These are phyloP conservation scores for Oreochromis niloticus DNA, from an alignment of 2,113 vertebrate genomes.

Conservation along the genomic window DNA sequence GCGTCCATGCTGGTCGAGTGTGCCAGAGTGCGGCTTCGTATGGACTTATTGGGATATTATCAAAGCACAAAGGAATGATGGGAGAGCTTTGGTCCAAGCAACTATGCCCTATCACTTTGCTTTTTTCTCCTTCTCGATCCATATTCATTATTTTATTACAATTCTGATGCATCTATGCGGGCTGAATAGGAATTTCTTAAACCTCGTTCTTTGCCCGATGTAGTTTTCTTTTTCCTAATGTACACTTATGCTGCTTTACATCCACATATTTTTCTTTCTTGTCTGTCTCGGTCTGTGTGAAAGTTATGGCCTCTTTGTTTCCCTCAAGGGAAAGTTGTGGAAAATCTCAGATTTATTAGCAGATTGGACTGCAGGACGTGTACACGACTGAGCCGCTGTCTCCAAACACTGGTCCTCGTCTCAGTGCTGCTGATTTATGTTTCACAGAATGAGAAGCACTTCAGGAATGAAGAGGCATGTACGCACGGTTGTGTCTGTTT, in stretches of 20 bases:
- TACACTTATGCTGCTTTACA: not conserved
- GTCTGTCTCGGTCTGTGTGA: not conserved
- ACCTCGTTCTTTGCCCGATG: not conserved
- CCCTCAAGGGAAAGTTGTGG: conserved; percentile 5
- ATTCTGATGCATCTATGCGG: not conserved
- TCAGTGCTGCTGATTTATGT: not conserved
- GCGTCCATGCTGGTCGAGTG: conserved; percentile 26
- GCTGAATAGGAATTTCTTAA: not conserved
- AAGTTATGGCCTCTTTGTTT: not conserved
- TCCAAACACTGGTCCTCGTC: not conserved
- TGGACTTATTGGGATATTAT: conserved; percentile 43
- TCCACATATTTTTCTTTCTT: not conserved
- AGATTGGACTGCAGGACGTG: not conserved
- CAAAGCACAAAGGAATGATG: conserved; percentile 31
- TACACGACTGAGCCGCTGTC: not conserved
- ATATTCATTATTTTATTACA: not conserved
- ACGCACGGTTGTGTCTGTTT: not conserved
- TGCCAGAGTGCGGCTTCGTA: conserved; percentile 22
- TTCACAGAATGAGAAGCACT: not conserved
- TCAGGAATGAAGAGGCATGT: not conserved
- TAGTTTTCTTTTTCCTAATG: not conserved
- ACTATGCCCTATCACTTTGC: not conserved
- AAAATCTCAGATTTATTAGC: conserved; percentile 23
- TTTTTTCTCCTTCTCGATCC: not conserved
- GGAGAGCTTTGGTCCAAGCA: not conserved